Conservation (phyloP, 2,797 vertebrate species). For the Leptatherina wallacei region DNA sequence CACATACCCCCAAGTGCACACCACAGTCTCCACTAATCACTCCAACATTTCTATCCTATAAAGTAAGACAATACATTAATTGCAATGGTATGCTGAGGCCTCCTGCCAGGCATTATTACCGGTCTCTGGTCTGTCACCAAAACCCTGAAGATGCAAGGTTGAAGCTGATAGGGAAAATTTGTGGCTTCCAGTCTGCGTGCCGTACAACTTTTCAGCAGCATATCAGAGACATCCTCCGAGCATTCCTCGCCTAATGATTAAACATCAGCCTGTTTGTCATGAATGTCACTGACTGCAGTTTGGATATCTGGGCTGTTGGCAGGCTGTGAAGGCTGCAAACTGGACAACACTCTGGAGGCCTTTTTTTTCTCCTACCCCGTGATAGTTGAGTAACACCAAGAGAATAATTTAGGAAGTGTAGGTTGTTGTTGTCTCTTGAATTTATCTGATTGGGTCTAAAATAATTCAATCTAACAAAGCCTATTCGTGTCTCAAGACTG, state of each 20-base stretch:
- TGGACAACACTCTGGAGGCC: slow-evolving; percentile 21
- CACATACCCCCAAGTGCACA: slow-evolving; percentile 44
- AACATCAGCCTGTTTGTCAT: slow-evolving; percentile 74
- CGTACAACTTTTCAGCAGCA: slow-evolving; percentile 58
- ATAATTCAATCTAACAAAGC: background rate
- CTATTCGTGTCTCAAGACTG: background rate
- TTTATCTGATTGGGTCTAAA: background rate
- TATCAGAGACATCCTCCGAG: slow-evolving; percentile 68
- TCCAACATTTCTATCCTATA: slow-evolving; percentile 76
- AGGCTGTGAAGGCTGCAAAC: slow-evolving; percentile 27
- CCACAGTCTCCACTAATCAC: slow-evolving; percentile 69
- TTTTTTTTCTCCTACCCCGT: background rate
- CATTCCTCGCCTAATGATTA: slow-evolving; percentile 72
- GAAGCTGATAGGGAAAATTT: slow-evolving; percentile 55
- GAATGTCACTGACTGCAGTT: slow-evolving; percentile 70
- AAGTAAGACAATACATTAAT: slow-evolving; percentile 80
- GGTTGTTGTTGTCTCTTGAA: background rate
- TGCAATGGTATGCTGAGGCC: slow-evolving; percentile 65
- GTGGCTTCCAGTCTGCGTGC: slow-evolving; percentile 45
- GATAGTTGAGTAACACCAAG: slow-evolving; percentile 31
- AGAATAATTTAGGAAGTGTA: background rate
- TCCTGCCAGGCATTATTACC: slow-evolving; percentile 60
- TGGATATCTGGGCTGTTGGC: slow-evolving; percentile 69
- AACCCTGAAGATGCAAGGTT: slow-evolving; percentile 30
- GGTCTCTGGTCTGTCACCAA: slow-evolving; percentile 53